These are phyloP conservation scores for Doris montereyensis DNA, from an alignment of 2,888 invertebrate genomes.

Conservation along the genomic window DNA sequence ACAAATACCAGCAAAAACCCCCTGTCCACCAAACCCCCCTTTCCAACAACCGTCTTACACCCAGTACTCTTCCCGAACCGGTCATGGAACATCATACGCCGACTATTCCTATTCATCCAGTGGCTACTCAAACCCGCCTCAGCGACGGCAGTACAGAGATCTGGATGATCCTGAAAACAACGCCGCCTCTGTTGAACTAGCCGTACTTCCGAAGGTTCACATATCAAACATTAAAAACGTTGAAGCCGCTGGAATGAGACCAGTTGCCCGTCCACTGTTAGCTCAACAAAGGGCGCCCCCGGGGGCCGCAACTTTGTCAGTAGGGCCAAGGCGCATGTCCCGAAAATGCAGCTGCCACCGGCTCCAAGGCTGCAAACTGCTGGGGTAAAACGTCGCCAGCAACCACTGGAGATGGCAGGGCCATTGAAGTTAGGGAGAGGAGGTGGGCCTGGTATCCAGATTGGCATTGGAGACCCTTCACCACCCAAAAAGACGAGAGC, in stretches of 20 bases:
- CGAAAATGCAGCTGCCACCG: neutral
- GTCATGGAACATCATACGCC: too few relatives aligned
- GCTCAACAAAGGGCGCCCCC: constrained; percentile 29
- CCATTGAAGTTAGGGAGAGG: constrained; percentile 37
- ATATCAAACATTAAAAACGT: constrained; percentile 22
- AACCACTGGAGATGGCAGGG: constrained; percentile 24
- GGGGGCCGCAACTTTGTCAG: constrained; percentile 39
- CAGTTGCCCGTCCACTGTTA: neutral
- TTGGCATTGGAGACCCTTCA: constrained; percentile 20
- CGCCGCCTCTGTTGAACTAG: constrained; percentile 24
- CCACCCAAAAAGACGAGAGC: constrained; percentile 28
- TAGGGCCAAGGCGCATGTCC: constrained; percentile 5
- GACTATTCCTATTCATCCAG: neutral
- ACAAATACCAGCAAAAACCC: constrained; percentile 47
- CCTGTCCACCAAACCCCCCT: constrained; percentile 16
- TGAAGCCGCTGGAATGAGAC: constrained; percentile 14
- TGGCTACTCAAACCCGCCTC: neutral
- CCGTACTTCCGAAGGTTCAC: constrained; percentile 33
- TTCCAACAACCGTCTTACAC: neutral
- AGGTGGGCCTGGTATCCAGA: constrained; percentile 38
- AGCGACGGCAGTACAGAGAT: constrained; percentile 22
- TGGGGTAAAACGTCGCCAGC: neutral
- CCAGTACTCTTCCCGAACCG: constrained; percentile 6
- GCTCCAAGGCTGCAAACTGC: neutral
- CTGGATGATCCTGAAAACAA: constrained; percentile 35